Conservation (phyloP, 2,113 vertebrate species). For the Accipiter cooperii region DNA sequence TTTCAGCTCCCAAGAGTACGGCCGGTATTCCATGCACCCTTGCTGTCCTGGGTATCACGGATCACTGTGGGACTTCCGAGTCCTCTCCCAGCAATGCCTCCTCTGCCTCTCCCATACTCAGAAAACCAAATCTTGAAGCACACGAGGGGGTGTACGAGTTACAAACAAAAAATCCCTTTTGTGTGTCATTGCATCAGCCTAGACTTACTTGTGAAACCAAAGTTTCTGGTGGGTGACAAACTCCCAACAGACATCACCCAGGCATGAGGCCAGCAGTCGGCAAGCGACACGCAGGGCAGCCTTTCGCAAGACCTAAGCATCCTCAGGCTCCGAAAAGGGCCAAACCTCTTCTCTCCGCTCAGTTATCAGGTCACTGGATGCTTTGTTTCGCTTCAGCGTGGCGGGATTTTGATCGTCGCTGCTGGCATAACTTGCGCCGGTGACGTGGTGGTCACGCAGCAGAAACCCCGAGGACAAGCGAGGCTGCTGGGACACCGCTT, state of each 20-base stretch:
- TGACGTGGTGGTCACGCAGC: neutral
- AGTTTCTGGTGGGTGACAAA: neutral
- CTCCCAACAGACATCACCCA: neutral
- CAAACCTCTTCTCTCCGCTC: neutral
- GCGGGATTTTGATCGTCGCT: neutral
- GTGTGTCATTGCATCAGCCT: neutral
- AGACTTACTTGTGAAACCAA: neutral
- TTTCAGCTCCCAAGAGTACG: neutral
- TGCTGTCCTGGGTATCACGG: neutral
- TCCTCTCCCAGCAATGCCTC: neutral
- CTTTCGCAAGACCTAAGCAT: neutral
- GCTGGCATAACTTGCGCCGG: neutral
- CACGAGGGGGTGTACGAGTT: accelerated
- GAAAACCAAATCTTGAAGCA: neutral
- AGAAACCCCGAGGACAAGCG: neutral
- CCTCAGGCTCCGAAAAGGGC: neutral
- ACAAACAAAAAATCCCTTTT: neutral
- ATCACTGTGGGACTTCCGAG: neutral
- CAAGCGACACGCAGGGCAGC: neutral
- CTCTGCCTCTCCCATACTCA: neutral
- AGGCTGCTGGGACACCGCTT: neutral
- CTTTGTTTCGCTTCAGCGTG: neutral
- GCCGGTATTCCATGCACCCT: neutral
- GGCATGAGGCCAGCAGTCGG: neutral
- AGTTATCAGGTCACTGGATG: neutral